Percentiles rank a stretch among this genome's conserved stretches.
These are phyloP conservation scores for Hylaeus volcanicus DNA, from an alignment of 1,140 invertebrate genomes.

Conservation along the genomic window DNA sequence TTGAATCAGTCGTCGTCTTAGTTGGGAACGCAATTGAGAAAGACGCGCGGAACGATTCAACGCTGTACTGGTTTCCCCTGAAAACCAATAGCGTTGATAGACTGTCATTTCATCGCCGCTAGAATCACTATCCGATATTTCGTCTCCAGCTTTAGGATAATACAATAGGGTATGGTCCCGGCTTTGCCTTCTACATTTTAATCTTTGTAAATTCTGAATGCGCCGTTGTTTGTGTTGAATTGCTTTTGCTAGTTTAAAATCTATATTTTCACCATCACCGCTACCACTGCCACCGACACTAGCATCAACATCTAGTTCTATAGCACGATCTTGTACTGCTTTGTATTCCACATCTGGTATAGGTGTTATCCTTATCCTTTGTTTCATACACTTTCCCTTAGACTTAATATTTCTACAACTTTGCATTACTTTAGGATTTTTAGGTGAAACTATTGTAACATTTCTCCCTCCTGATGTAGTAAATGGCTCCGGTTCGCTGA, in stretches of 20 bases:
- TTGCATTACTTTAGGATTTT: conserved; percentile 69
- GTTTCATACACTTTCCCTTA: conserved; percentile 74
- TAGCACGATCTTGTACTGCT: conserved; percentile 36
- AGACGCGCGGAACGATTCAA: conserved; percentile 78
- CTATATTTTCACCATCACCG: conserved; percentile 44
- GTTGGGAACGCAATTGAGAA: conserved; percentile 80
- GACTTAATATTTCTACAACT: conserved; percentile 69
- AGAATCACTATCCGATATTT: conserved; percentile 78
- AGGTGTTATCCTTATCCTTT: conserved; percentile 66
- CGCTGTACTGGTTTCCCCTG: conserved; percentile 65
- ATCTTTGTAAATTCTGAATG: conserved; percentile 59
- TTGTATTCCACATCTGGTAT: conserved; percentile 43
- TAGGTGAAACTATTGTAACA: conserved; percentile 63
- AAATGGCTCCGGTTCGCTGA: conserved; percentile 81
- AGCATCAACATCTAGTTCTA: conserved; percentile 41
- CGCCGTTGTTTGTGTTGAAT: conserved; percentile 61
- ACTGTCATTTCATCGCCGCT: conserved; percentile 76
- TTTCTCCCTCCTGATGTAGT: conserved; percentile 67
- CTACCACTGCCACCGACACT: conserved; percentile 29
- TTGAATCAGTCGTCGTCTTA: conserved; percentile 81
- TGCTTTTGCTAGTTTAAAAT: conserved; percentile 59
- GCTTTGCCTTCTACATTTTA: conserved; percentile 66
- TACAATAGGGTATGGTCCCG: conserved; percentile 78
- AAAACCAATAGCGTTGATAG: conserved; percentile 78
- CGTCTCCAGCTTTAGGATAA: conserved; percentile 77